Conservation (phyloP, 92 coral and sea anemone species). For the Phymanthus crucifer region DNA sequence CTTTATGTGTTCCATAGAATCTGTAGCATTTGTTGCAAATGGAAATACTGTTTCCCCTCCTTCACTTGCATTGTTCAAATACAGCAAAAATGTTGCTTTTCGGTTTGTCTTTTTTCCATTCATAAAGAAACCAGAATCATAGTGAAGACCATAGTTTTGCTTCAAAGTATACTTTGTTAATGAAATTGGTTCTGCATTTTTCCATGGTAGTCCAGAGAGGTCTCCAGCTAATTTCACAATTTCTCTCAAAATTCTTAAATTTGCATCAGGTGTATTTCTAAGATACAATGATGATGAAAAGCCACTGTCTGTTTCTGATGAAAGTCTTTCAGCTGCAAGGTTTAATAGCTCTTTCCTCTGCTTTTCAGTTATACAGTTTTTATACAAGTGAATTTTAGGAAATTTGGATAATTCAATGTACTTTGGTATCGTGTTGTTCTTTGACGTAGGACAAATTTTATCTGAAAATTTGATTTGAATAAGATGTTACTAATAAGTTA, state of each 20-base stretch:
- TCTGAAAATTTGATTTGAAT: background rate
- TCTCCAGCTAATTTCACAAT: conserved; percentile 63
- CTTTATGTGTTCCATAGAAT: conserved; percentile 1
- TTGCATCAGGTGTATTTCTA: conserved; percentile 39
- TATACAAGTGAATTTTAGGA: conserved; percentile 49
- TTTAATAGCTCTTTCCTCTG: conserved; percentile 36
- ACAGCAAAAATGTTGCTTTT: conserved; percentile 61
- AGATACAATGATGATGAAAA: conserved; percentile 70
- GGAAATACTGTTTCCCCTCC: conserved; percentile 83
- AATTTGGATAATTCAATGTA: conserved; percentile 26
- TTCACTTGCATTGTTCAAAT: conserved; percentile 55
- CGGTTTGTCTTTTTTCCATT: conserved; percentile 55
- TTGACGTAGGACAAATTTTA: background rate
- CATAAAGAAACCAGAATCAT: conserved; percentile 67
- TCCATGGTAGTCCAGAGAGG: conserved; percentile 68
- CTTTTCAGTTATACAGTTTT: conserved; percentile 53
- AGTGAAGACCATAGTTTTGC: conserved; percentile 70
- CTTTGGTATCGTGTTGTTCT: background rate
- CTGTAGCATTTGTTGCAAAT: conserved; percentile 45
- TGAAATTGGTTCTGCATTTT: conserved; percentile 66
- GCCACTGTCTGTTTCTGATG: conserved; percentile 66
- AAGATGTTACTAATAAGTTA: no score
- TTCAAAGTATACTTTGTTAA: conserved; percentile 56
- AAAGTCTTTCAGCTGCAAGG: conserved; percentile 54
- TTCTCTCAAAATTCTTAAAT: conserved; percentile 40